Conservation (phyloP, 2,888 invertebrate species). For the Mechanitis messenoides region DNA sequence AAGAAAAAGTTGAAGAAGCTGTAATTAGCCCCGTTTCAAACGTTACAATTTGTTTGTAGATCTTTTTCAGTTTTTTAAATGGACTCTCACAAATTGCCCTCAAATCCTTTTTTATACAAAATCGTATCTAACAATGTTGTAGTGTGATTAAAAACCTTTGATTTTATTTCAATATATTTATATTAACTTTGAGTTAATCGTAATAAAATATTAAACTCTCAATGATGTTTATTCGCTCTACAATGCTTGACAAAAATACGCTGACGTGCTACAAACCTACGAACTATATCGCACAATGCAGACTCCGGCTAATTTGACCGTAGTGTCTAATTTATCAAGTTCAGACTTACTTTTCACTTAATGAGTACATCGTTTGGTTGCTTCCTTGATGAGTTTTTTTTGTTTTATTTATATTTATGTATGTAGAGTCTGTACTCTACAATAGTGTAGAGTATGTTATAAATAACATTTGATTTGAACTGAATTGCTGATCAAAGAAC, state of each 20-base stretch:
- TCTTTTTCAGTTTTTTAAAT: background rate
- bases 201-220: background rate
- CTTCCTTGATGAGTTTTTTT: no score
- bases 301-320: constrained; percentile 4
- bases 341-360: background rate
- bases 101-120: background rate
- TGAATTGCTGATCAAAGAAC: constrained; percentile 7
- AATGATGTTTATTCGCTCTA: background rate
- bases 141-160: background rate
- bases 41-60: constrained; percentile 14
- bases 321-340: constrained; percentile 4
- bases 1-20: constrained; percentile 28
- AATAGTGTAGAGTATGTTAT: no score
- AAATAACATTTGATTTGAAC: background rate
- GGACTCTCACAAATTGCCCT: background rate
- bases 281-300: constrained; percentile 4
- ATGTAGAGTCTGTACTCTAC: no score
- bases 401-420: background rate
- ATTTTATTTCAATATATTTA: no score
- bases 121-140: background rate
- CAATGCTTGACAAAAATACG: constrained; percentile 4
- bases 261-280: background rate
- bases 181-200: no score
- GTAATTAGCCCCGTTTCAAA: constrained; percentile 31
- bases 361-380: background rate